phyloP scores from a whole-genome alignment of 1,140 invertebrate species.

The Zeugodacus cucurbitae region DNA sequence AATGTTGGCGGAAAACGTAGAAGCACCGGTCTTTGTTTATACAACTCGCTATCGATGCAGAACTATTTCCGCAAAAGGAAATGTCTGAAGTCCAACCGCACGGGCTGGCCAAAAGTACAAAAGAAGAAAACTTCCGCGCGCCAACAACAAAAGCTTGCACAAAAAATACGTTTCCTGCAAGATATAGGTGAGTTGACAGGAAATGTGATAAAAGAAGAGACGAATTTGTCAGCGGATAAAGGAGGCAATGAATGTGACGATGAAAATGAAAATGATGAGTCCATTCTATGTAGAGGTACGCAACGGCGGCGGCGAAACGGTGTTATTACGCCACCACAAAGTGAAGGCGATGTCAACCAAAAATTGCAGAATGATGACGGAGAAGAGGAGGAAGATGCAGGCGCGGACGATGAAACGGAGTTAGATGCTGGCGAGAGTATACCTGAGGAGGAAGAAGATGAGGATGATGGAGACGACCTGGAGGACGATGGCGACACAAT shows the following conservation, averaged over 20 bases:
- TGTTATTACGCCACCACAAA: constrained; percentile 56
- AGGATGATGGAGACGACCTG: background rate
- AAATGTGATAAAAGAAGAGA: constrained; percentile 48
- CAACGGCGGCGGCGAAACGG: constrained; percentile 45
- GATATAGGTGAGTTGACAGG: constrained; percentile 42
- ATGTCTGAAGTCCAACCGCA: constrained; percentile 68
- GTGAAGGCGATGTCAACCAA: background rate
- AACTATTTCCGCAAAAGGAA: constrained; percentile 59
- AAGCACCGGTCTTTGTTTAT: constrained; percentile 47
- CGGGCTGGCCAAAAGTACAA: constrained; percentile 74
- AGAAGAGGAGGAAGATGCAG: constrained; percentile 39
- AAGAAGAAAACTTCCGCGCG: constrained; percentile 48
- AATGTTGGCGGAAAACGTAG: background rate
- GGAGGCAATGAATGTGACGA: no score
- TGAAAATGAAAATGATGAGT: background rate
- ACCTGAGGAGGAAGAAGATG: constrained; percentile 42
- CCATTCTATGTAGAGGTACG: constrained; percentile 36
- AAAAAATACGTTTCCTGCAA: constrained; percentile 51
- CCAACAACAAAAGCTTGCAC: constrained; percentile 44
- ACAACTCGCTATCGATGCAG: constrained; percentile 42
- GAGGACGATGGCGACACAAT: constrained; percentile 47
- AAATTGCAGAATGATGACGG: constrained; percentile 47
- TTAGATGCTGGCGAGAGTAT: constrained; percentile 43
- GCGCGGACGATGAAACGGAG: constrained; percentile 42
- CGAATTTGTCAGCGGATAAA: constrained; percentile 47